Percentiles rank a stretch among this genome's conserved stretches.
Conservation (phyloP, 2,797 vertebrate species). For the Kryptolebias ocellatus region DNA sequence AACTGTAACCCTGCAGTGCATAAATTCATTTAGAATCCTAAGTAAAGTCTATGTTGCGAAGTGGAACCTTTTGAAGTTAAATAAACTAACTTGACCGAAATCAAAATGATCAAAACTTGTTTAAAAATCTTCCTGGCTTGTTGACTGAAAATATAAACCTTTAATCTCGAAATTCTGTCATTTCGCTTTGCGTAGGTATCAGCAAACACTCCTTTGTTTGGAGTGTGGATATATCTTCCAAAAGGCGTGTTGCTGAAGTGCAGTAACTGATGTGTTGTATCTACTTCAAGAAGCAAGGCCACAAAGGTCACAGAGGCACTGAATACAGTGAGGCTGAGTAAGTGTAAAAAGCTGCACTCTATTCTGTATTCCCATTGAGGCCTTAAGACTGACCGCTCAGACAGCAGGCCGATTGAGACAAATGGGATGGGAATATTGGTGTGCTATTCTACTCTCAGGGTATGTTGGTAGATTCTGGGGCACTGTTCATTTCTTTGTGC, state of each 20-base stretch:
- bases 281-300: conserved; percentile 56
- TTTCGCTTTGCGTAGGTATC: conserved; percentile 23
- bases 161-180: not conserved
- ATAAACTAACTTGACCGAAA: conserved; percentile 4
- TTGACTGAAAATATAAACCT: conserved; percentile 22
- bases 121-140: conserved; percentile 15
- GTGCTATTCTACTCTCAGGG: conserved; percentile 56
- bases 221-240: conserved; percentile 19
- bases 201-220: conserved; percentile 26
- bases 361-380: conserved; percentile 71
- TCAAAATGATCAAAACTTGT: conserved; percentile 14
- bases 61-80: conserved; percentile 12
- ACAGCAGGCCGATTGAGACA: conserved; percentile 77
- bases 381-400: conserved; percentile 69
- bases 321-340: conserved; percentile 60
- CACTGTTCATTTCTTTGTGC: conserved; percentile 37
- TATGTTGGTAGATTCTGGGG: conserved; percentile 58
- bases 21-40: conserved; percentile 45
- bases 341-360: conserved; percentile 75
- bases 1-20: conserved; percentile 39
- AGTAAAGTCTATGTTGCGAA: not conserved
- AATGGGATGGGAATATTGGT: conserved; percentile 68
- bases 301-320: conserved; percentile 60
- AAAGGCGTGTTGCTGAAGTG: conserved; percentile 33
- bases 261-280: conserved; percentile 43